Conservation (phyloP, 2,797 vertebrate genomes). For the Bucorvus abyssinicus region DNA sequence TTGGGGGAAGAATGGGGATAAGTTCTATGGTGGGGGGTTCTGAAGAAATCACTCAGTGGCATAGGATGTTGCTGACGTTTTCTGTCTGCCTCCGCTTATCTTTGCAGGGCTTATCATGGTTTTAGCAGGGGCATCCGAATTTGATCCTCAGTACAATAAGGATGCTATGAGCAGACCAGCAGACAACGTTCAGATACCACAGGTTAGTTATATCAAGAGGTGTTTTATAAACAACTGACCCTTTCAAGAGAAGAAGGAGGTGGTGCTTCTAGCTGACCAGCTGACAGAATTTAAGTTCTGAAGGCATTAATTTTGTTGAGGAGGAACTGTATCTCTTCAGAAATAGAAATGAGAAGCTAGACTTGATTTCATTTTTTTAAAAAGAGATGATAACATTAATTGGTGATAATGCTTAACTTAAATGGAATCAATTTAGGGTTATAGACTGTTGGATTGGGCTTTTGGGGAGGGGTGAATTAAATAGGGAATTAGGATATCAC, state of each 20-base stretch:
- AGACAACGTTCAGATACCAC: slow-evolving; percentile 96
- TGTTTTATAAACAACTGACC: not conserved
- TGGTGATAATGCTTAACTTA: not conserved
- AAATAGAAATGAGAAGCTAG: not conserved
- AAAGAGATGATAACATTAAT: not conserved
- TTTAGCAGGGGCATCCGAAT: slow-evolving; percentile 95
- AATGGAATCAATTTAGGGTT: not conserved
- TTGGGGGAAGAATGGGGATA: not conserved
- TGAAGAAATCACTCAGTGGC: not conserved
- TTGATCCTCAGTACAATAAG: slow-evolving; percentile 98
- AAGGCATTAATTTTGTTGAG: not conserved
- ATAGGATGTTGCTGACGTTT: not conserved
- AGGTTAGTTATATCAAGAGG: slow-evolving; percentile 77
- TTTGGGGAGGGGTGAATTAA: not conserved
- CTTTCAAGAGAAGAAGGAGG: not conserved
- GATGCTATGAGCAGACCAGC: slow-evolving; percentile 95
- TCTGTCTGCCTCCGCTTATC: not conserved
- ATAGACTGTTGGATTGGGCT: not conserved
- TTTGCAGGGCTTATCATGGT: slow-evolving; percentile 92
- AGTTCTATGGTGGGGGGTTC: not conserved
- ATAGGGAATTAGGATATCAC: not conserved
- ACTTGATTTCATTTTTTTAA: not conserved
- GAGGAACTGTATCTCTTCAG: not conserved
- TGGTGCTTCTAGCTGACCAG: not conserved
- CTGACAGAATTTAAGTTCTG: not conserved